Evolutionary conservation across 2,888 invertebrate species (phyloP).

Genomic region (Heliconius sara): DNA sequence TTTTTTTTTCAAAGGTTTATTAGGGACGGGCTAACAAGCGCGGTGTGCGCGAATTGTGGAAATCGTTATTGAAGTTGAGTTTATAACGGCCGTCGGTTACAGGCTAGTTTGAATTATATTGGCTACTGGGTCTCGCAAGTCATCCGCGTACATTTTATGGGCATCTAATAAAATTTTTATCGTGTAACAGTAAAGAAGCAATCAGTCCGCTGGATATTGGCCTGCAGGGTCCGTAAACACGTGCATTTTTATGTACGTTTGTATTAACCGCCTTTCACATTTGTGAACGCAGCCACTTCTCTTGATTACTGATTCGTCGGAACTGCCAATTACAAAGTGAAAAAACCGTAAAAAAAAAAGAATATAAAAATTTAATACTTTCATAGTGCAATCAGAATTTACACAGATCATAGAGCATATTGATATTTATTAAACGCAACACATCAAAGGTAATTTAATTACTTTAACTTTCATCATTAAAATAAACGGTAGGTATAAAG

Average conservation of each 20-base stretch:
- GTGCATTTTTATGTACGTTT: constrained; percentile 77
- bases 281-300: constrained; percentile 37
- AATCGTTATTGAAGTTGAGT: constrained; percentile 58
- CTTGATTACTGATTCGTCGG: constrained; percentile 37
- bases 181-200: constrained; percentile 84
- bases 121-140: constrained; percentile 78
- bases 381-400: constrained; percentile 27
- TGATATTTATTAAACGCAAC: constrained; percentile 17
- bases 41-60: constrained; percentile 41
- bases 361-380: constrained; percentile 20
- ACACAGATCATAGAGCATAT: constrained; percentile 20
- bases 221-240: constrained; percentile 80
- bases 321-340: constrained; percentile 34
- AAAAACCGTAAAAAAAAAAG: constrained; percentile 25
- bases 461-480: constrained; percentile 14
- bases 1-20: constrained; percentile 16
- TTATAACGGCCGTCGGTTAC: constrained; percentile 77
- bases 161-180: constrained; percentile 82
- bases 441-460: constrained; percentile 18
- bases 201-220: constrained; percentile 82
- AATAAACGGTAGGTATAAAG: constrained; percentile 15
- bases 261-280: constrained; percentile 67
- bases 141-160: constrained; percentile 80
- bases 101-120: constrained; percentile 80
- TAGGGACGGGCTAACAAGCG: constrained; percentile 16